These are phyloP conservation scores for Fragum sueziense DNA, from an alignment of 2,888 invertebrate genomes.

Conservation along the genomic window DNA sequence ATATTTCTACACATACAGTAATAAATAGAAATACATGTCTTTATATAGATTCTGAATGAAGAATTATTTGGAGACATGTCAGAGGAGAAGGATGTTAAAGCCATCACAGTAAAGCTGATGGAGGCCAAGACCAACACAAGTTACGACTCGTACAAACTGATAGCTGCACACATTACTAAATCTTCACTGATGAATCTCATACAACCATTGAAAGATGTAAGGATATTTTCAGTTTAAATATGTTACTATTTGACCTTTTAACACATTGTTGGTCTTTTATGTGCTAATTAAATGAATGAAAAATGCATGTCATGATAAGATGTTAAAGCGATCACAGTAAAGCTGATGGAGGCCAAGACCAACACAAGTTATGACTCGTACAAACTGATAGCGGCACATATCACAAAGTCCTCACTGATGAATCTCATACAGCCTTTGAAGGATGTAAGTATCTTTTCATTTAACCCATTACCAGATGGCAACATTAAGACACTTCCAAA, in stretches of 20 bases:
- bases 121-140: constrained; percentile 88
- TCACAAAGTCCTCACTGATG: constrained; percentile 89
- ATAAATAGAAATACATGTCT: too few relatives aligned
- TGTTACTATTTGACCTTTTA: too few relatives aligned
- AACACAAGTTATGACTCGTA: constrained; percentile 94
- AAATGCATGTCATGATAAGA: constrained; percentile 88
- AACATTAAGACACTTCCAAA: too few relatives aligned
- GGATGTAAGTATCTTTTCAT: constrained; percentile 86
- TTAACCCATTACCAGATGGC: too few relatives aligned
- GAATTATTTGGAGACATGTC: constrained; percentile 94
- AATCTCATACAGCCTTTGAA: constrained; percentile 92
- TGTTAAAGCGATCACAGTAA: constrained; percentile 90
- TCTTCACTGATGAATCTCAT: constrained; percentile 90
- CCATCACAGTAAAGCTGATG: constrained; percentile 88
- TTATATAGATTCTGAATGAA: constrained; percentile 91
- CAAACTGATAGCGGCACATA: constrained; percentile 90
- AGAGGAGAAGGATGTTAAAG: constrained; percentile 95
- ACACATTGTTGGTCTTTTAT: too few relatives aligned
- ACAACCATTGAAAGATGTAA: constrained; percentile 91
- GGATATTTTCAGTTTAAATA: too few relatives aligned
- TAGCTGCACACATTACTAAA: constrained; percentile 91
- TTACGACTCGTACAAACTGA: constrained; percentile 91
- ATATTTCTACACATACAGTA: too few relatives aligned
- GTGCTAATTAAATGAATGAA: too few relatives aligned
- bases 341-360: constrained; percentile 84